Conservation (phyloP, 2,888 invertebrate species). For the Keiferia lycopersicella region DNA sequence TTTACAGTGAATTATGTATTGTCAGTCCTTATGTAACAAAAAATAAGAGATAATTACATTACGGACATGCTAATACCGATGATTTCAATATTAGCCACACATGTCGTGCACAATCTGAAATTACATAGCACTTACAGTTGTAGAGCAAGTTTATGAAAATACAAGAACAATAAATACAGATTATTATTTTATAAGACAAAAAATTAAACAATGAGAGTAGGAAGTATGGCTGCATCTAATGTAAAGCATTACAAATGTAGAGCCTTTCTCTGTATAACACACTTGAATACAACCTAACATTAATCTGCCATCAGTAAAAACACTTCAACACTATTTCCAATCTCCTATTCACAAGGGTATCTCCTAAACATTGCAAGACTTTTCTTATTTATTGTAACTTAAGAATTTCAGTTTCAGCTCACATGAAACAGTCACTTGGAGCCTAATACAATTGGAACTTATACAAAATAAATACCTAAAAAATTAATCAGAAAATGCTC, state of each 20-base stretch:
- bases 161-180: constrained; percentile 20
- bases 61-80: constrained; percentile 13
- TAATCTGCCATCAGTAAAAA: constrained; percentile 13
- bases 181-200: constrained; percentile 2
- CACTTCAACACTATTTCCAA: background rate
- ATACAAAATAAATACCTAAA: constrained; percentile 37
- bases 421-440: constrained; percentile 22
- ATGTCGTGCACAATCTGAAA: constrained; percentile 6
- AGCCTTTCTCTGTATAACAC: constrained; percentile 12
- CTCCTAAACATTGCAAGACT: background rate
- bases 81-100: constrained; percentile 7
- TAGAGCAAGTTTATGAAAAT: constrained; percentile 17
- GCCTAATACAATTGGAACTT: constrained; percentile 17
- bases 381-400: constrained; percentile 9
- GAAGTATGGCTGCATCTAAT: constrained; percentile 3
- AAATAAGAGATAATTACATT: constrained; percentile 32
- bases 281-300: constrained; percentile 1
- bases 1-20: constrained; percentile 62
- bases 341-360: constrained; percentile 12
- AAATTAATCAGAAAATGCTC: constrained; percentile 35
- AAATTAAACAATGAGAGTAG: constrained; percentile 1
- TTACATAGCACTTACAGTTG: background rate
- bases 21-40: constrained; percentile 60
- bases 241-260: constrained; percentile 18
- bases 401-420: constrained; percentile 20